Evolutionary conservation across 2,888 invertebrate genomes (phyloP).

Genomic region (Chrysomela aeneicollis): DNA sequence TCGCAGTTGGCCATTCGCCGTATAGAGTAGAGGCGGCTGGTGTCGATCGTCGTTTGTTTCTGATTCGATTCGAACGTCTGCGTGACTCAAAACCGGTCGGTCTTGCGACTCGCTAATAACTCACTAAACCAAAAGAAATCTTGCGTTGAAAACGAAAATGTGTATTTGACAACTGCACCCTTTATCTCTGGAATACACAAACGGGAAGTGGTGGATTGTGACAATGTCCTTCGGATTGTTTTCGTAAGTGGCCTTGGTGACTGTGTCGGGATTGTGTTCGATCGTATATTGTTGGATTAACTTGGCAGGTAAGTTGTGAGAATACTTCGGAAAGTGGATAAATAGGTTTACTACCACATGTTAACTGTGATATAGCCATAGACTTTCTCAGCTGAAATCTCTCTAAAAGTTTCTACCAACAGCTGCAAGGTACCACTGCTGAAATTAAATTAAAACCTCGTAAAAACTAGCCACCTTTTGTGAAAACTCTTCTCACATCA

Average conservation of each 20-base stretch:
- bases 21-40: conserved; percentile 11
- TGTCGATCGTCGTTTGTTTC: conserved; percentile 17
- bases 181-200: background rate
- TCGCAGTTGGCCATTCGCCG: conserved; percentile 22
- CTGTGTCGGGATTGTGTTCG: background rate
- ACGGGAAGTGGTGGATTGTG: conserved; percentile 17
- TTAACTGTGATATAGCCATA: too few relatives aligned
- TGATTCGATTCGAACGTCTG: background rate
- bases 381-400: too few relatives aligned
- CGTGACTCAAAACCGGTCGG: conserved; percentile 1
- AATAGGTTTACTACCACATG: too few relatives aligned
- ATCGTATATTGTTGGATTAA: background rate
- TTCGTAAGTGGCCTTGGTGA: background rate
- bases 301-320: background rate
- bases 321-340: background rate
- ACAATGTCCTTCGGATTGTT: conserved; percentile 13
- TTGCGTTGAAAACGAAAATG: background rate
- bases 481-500: too few relatives aligned
- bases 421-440: too few relatives aligned
- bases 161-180: background rate
- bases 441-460: too few relatives aligned
- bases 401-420: too few relatives aligned
- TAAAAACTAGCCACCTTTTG: too few relatives aligned
- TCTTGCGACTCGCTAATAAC: background rate
- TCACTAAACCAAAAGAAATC: background rate